phyloP scores from a whole-genome alignment of 1,140 invertebrate species.

The Cepaea nemoralis region DNA sequence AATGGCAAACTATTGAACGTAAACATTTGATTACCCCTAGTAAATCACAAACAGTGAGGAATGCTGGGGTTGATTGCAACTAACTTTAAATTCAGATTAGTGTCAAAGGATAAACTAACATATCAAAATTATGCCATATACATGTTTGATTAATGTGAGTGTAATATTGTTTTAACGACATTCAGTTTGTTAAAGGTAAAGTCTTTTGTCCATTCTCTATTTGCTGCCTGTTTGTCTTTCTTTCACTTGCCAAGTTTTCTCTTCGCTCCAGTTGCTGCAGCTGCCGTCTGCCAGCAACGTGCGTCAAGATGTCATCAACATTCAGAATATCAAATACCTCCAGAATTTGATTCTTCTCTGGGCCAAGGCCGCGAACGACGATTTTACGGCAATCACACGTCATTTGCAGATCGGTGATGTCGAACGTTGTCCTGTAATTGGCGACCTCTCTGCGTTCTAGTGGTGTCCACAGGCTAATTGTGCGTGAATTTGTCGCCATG shows the following conservation, averaged over 20 bases:
- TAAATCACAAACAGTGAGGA: no score
- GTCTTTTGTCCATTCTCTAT: neutral
- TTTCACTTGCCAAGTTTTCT: conserved; percentile 14
- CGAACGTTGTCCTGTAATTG: conserved; percentile 36
- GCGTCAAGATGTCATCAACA: conserved; percentile 32
- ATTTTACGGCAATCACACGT: conserved; percentile 31
- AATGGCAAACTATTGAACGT: no score
- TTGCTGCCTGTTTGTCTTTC: neutral
- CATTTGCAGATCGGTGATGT: conserved; percentile 30
- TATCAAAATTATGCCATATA: no score
- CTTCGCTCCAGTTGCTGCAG: conserved; percentile 3
- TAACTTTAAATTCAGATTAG: no score
- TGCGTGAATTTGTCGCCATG: conserved; percentile 7
- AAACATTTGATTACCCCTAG: no score
- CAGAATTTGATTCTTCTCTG: conserved; percentile 5
- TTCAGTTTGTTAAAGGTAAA: neutral
- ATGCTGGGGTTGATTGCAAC: no score
- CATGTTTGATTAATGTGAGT: no score
- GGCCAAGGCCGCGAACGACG: neutral
- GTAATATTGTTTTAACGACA: no score
- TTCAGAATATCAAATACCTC: conserved; percentile 37
- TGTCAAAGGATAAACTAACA: no score
- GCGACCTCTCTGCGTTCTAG: conserved; percentile 19
- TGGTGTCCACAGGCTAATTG: conserved; percentile 26
- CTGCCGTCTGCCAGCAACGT: neutral